Base-by-base conservation (phyloP, 2,888 invertebrate genomes). In the Drosophila trichaetosa region DNA sequence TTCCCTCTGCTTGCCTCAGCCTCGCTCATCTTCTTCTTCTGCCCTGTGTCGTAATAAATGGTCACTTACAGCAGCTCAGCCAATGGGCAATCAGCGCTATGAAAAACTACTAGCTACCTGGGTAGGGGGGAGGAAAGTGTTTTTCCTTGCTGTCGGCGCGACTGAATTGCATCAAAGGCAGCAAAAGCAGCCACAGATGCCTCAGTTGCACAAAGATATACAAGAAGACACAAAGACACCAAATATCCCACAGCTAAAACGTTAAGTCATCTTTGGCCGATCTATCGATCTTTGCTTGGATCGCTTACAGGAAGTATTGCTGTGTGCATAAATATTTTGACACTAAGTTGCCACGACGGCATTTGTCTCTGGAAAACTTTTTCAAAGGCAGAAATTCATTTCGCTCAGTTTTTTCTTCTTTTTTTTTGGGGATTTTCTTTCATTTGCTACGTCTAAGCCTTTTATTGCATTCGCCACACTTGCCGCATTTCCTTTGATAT, bases 251-350 rank as follows among this genome's bases (percentile, higher is more conserved):
- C 57, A 67, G 73, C 75, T 76, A 87, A 89, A 87, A 77, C 79
- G 87, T 87, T 78, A 79, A 87, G 87, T 87, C 87, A 87, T 87
- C 87, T 83, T 65, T 40, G 42, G 54, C 68, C 78, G 57, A 72
- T 79, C 60, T 49, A 29, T 62, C 74, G 62, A 77, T 77, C 68
- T 68, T 59, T 69, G 66, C 69, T 77, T 63, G 69, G 68, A 65
- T 73, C 57, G 66, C 54, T 71, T 75, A 62, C 83, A 87, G 87
- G 87, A 87, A 89, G 87, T 89, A 87, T 87, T 73, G 82, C 83
- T 86, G 86, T 73, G 82, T 69, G 80, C 80, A 83, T 82, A 87
- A 87, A 89, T 89, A 89, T 87, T 87, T 85, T 89, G 87, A 87
- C 89, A 87, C 87, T 89, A 89, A 86, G 84, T 34, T 48, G 56